phyloP scores from a whole-genome alignment of 2,797 vertebrate species.

The Manis crassicaudata region DNA sequence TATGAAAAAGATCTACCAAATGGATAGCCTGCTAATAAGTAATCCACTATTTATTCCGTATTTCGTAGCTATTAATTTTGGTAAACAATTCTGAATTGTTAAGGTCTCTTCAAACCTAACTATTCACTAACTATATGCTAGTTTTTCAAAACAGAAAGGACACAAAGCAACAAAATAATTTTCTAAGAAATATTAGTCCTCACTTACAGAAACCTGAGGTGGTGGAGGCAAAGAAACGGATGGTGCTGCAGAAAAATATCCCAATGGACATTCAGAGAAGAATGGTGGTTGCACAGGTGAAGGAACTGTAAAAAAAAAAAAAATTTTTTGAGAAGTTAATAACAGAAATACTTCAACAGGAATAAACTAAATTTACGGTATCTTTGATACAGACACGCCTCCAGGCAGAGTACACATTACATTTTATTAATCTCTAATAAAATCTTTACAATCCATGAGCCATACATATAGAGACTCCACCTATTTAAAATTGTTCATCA shows the following conservation, averaged over 20 bases:
- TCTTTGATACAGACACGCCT: background rate
- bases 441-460: background rate
- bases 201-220: constrained; percentile 89
- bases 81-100: constrained; percentile 13
- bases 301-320: constrained; percentile 84
- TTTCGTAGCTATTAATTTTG: constrained; percentile 37
- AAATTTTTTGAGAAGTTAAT: background rate
- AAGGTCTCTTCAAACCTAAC: constrained; percentile 43
- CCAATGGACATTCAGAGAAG: constrained; percentile 82
- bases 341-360: constrained; percentile 13
- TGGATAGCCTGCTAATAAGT: background rate
- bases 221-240: constrained; percentile 84
- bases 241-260: constrained; percentile 84
- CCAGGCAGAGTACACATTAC: background rate
- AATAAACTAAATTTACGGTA: background rate
- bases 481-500: constrained; percentile 19
- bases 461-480: background rate
- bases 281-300: constrained; percentile 89
- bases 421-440: constrained; percentile 19
- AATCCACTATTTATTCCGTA: constrained; percentile 9
- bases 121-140: background rate
- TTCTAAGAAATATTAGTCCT: constrained; percentile 45
- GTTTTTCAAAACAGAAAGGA: constrained; percentile 54
- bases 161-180: background rate
- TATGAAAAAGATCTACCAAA: constrained; percentile 33